Base-by-base conservation (phyloP, 2,888 invertebrate genomes). In the Labia minor region DNA sequence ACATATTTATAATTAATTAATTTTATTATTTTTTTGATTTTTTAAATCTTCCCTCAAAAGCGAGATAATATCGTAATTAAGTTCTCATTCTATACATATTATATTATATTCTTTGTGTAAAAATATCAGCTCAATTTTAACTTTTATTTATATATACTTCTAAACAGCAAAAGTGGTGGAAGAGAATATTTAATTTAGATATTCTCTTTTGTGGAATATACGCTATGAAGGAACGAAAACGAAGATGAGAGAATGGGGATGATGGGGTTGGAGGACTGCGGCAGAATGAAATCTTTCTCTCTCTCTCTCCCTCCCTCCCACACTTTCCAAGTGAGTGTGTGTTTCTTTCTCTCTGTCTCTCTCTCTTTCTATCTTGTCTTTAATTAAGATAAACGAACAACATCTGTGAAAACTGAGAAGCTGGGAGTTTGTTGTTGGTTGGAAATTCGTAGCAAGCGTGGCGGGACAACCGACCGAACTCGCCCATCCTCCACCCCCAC, bases 361-460 rank as follows among this genome's bases (percentile, higher is more conserved):
- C 8, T 49, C n/a, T 49, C 49, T 11, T 49, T 49, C 16, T 49
- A 4, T 49, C 49, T 49, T 49, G 49, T 49, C 49, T 49, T 49
- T 49, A 49, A 49, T 49, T 49, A 49, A 49, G 49, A 49, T 49
- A 49, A 49, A 49, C 49, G 49, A 49, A 49, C 49, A 49, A 49
- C 49, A 49, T 49, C 49, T 49, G 49, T 49, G 49, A 49, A 49
- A 49, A 49, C 49, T 49, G 49, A 49, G 49, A 49, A 49, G 49
- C 49, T 49, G 14, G 49, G 49, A 49, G 49, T 49, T 49, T 49
- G 49, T 49, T 49, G 49, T 14, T 16, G 49, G 49, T 14, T 49
- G 26, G 26, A 3, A 26, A n/a, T n/a, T n/a, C n/a, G n/a, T n/a
- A 26, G 26, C 26, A 26, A 26, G 8, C 26, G 4, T 3, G 26